Evolutionary conservation across 2,888 invertebrate species (phyloP), one percentile per base, ranked within the genome.

Genomic region (Catocala fraxini): DNA sequence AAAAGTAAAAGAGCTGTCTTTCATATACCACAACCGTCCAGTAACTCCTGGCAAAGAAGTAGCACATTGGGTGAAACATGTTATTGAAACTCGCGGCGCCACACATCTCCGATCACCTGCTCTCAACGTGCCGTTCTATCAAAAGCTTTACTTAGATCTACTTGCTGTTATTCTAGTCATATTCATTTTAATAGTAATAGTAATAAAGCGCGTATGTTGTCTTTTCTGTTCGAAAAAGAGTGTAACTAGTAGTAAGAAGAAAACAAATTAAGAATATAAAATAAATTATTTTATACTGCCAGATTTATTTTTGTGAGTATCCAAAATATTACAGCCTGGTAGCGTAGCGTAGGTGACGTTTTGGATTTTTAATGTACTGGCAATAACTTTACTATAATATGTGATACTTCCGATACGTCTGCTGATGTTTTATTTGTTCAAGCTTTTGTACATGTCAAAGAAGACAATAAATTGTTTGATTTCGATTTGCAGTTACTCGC

Each of bases 31-130:
- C 71, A 79, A 87, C 65, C 72, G 88, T 0, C 80, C 79, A 4
- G 60, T 71, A 7, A 49, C 71, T 0, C 88, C 87, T 0, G 81
- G 80, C 6, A 66, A 46, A 10, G 86, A 85, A 67, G 25, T 88
- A 48, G 79, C 80, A 12, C 82, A 85, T 60, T 88, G 87, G 85
- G 81, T 82, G 15, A 81, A 83, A 41, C 85, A 87, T 68, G 87
- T 86, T 53, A 71, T 82, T 12, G 65, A 67, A 10, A 86, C 86
- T 0, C 48, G 71, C 0, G 88, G 88, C 4, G 88, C 87, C 0
- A 75, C 67, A 2, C 83, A 87, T 63, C 78, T 87, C 1, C 84
- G 84, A 51, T 86, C 87, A 0, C 80, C 78, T 0, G 86, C 84
- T 0, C 75, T 86, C 2, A n/a, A 65, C 48, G 60, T 84, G 13